Percentiles rank a stretch among this genome's conserved stretches.
These are phyloP conservation scores for Steinernema khuongi DNA, from an alignment of 1,140 invertebrate genomes.

Conservation along the genomic window DNA sequence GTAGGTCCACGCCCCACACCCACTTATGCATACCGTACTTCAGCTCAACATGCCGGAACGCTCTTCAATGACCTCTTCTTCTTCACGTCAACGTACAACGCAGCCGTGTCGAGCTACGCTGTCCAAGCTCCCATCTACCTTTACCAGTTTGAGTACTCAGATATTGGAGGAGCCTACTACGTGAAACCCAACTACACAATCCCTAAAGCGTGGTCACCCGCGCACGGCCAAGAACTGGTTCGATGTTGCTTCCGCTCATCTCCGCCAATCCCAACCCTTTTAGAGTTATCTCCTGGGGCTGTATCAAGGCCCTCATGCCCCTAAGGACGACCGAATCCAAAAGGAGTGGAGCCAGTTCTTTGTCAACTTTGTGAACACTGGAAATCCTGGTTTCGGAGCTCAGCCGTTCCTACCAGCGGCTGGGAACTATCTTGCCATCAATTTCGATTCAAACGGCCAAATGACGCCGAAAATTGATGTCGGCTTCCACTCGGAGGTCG, in stretches of 20 bases:
- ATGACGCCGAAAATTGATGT: not conserved
- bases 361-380: not conserved
- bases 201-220: not conserved
- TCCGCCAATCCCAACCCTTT: not conserved
- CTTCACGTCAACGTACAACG: not conserved
- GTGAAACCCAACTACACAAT: not conserved
- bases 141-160: not conserved
- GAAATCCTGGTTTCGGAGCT: not conserved
- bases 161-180: not conserved
- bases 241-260: not conserved
- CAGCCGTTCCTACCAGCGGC: not conserved
- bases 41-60: not conserved
- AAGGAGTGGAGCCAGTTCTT: not conserved
- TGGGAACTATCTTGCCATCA: not conserved
- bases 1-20: too few species aligned
- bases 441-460: not conserved
- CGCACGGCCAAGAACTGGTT: not conserved
- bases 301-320: not conserved
- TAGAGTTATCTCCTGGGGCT: not conserved
- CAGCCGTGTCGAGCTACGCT: not conserved
- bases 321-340: not conserved
- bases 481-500: not conserved
- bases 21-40: not conserved
- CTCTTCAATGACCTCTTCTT: not conserved
- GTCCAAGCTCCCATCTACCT: not conserved